A percentile compares a stretch with the other conserved stretches of the same genome.
Conservation (phyloP, 2,888 invertebrate genomes). For the Panopea generosa region DNA sequence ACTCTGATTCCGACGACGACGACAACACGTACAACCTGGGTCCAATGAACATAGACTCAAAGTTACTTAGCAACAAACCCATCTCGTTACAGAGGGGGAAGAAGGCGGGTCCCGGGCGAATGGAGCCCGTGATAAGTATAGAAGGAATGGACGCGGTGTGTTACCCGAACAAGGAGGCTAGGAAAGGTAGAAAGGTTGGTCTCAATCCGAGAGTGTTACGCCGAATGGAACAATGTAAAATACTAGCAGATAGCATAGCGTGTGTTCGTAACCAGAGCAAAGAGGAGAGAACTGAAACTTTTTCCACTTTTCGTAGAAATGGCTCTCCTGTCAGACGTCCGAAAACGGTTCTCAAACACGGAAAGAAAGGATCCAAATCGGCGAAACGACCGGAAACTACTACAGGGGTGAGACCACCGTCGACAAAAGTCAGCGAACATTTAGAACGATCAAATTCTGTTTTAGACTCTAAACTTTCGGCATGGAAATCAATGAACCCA, state of each 20-base stretch:
- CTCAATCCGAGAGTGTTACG: constrained; percentile 54
- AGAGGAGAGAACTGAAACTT: neutral
- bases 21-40: constrained; percentile 49
- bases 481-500: no score
- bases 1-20: neutral
- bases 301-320: constrained; percentile 3
- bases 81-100: constrained; percentile 56
- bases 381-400: no score
- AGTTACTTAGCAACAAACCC: constrained; percentile 65
- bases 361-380: no score
- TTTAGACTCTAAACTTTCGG: no score
- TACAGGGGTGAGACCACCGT: no score
- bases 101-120: constrained; percentile 29
- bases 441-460: no score
- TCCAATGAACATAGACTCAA: constrained; percentile 63
- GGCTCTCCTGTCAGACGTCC: constrained; percentile 29
- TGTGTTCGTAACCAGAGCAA: constrained; percentile 30
- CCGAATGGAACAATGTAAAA: constrained; percentile 65
- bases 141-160: constrained; percentile 68
- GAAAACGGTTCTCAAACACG: constrained; percentile 40
- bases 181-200: constrained; percentile 61
- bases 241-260: constrained; percentile 52
- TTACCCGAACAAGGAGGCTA: constrained; percentile 68
- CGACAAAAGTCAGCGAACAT: no score
- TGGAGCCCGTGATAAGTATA: constrained; percentile 66